Evolutionary conservation across 92 coral and sea anemone species (phyloP).

Genomic region (Paragorgia papillata): DNA sequence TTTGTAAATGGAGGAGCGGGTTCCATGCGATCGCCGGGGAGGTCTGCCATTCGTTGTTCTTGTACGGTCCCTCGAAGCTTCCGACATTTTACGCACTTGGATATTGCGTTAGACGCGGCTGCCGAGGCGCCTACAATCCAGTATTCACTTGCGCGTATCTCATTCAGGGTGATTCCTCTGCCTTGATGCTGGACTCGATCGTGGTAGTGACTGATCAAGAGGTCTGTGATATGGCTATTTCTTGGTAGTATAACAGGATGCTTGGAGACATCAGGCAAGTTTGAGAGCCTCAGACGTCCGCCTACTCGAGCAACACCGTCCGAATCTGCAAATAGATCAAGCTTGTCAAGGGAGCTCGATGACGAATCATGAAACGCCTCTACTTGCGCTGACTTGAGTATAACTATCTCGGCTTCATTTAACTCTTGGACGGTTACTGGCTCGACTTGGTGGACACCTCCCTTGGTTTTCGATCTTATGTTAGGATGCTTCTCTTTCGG

Average conservation of each 20-base stretch:
- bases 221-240: background rate
- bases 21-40: background rate
- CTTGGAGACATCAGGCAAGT: background rate
- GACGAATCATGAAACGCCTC: no score
- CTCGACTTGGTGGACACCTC: no score
- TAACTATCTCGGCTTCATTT: background rate
- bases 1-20: constrained; percentile 5
- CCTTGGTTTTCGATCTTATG: no score
- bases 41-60: constrained; percentile 2
- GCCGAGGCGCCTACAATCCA: no score
- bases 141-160: background rate
- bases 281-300: background rate
- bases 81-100: background rate
- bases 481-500: no score
- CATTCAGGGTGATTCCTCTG: constrained; percentile 8
- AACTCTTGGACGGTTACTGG: no score
- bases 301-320: background rate
- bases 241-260: background rate
- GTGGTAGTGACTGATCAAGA: constrained; percentile 18
- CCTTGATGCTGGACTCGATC: background rate
- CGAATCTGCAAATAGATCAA: background rate
- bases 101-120: background rate
- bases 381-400: no score
- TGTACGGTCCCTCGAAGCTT: background rate
- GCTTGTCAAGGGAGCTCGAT: background rate